phyloP scores from a whole-genome alignment of 1,140 invertebrate species.

The Dendroctonus valens region DNA sequence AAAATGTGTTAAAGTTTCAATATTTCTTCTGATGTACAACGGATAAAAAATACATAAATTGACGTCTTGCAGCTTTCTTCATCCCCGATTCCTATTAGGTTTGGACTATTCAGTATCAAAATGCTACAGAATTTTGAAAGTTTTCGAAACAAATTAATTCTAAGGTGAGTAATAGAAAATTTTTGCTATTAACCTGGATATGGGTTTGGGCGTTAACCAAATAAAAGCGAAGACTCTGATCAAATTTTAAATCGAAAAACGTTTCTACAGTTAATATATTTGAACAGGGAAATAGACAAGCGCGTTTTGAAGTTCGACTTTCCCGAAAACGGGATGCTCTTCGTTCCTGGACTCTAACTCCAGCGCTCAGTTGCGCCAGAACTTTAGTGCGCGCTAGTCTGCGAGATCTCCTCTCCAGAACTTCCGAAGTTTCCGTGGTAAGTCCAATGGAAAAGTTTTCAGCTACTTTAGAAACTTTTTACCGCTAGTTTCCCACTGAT shows the following conservation, averaged over 20 bases:
- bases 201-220: conserved; percentile 13
- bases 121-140: too few species aligned
- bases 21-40: too few species aligned
- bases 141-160: too few species aligned
- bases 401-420: conserved; percentile 11
- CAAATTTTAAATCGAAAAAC: conserved; percentile 22
- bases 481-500: background rate
- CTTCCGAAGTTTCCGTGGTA: conserved; percentile 20
- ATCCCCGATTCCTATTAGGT: too few species aligned
- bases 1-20: too few species aligned
- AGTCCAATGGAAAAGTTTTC: conserved; percentile 18
- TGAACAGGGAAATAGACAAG: conserved; percentile 26
- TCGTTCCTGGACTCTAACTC: conserved; percentile 14
- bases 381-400: conserved; percentile 14
- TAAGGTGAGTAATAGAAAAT: too few species aligned
- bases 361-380: conserved; percentile 15
- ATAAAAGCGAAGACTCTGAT: conserved; percentile 18
- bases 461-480: conserved; percentile 2
- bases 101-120: too few species aligned
- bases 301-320: conserved; percentile 12
- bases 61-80: too few species aligned
- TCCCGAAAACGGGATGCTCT: conserved; percentile 20
- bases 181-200: conserved; percentile 13
- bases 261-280: conserved; percentile 21
- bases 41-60: too few species aligned